Percentiles rank a stretch among this genome's conserved stretches.
Evolutionary conservation across 2,113 vertebrate species (phyloP).

Genomic region (Pelvicachromis taeniatus): DNA sequence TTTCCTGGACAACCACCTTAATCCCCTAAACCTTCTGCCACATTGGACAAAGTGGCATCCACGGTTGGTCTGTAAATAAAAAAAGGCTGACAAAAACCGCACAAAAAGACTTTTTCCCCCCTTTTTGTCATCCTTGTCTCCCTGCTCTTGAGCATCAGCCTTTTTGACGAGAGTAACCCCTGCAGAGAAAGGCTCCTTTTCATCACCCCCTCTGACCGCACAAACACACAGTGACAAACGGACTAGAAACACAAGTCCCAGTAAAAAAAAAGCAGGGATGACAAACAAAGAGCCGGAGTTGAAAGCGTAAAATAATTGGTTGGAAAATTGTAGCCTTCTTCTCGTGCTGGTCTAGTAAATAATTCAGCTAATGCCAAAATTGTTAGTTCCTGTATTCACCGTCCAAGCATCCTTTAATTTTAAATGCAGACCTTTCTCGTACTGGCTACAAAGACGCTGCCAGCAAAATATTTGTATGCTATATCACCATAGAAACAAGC

Average conservation of each 20-base stretch:
- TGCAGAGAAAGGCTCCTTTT: conserved; percentile 25
- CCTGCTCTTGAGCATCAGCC: neutral
- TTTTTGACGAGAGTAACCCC: conserved; percentile 4
- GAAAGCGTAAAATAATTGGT: neutral
- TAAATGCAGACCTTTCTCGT: conserved; percentile 13
- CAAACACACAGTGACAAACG: conserved; percentile 12
- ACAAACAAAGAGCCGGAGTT: neutral
- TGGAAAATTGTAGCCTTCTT: neutral
- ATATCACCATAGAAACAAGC: conserved; percentile 63
- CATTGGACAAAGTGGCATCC: conserved; percentile 8
- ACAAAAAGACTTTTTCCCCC: neutral
- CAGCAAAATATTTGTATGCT: conserved; percentile 40
- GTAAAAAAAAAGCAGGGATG: neutral
- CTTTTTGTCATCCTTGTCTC: conserved; percentile 4
- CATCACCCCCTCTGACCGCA: conserved; percentile 12
- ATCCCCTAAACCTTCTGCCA: neutral
- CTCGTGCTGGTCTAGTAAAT: neutral
- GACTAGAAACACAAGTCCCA: neutral
- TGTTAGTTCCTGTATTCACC: neutral
- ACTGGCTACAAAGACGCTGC: conserved; percentile 24
- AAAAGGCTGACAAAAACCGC: neutral
- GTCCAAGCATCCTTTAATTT: conserved; percentile 5
- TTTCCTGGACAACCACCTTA: neutral
- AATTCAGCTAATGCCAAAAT: conserved; percentile 10
- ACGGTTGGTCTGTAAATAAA: conserved; percentile 15